A percentile compares a stretch with the other conserved stretches of the same genome.
phyloP scores from a whole-genome alignment of 2,888 invertebrate genomes.

The Ophion costatus region DNA sequence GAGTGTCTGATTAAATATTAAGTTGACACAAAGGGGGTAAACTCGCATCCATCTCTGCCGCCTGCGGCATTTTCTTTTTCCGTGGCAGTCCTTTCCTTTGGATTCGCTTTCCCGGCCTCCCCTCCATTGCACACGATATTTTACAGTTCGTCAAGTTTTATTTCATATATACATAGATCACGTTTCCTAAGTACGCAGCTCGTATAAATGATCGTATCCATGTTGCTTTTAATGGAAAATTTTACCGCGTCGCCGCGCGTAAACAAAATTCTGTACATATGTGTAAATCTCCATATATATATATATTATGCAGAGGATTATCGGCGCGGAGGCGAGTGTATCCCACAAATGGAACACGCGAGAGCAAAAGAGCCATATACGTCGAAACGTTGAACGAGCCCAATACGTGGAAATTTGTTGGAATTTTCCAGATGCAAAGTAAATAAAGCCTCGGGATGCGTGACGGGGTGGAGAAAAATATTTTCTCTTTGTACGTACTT shows the following conservation, averaged over 20 bases:
- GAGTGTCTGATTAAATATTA: background rate
- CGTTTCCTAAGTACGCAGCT: no score
- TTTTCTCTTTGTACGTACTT: background rate
- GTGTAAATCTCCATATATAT: no score
- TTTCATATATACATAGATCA: background rate
- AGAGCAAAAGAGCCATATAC: background rate
- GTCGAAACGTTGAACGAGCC: background rate
- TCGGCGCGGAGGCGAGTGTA: background rate
- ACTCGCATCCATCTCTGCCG: background rate
- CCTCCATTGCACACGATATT: background rate
- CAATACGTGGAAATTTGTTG: background rate
- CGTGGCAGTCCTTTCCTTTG: background rate
- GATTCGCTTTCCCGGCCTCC: background rate
- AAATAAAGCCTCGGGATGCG: background rate
- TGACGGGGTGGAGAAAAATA: background rate
- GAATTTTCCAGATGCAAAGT: background rate
- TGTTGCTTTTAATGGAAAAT: background rate
- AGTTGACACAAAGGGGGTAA: background rate
- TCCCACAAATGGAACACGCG: background rate
- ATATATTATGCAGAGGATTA: background rate
- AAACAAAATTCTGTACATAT: background rate
- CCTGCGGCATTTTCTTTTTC: background rate
- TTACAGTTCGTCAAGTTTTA: background rate
- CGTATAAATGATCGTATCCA: background rate
- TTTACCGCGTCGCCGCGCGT: background rate